Base-by-base conservation (phyloP, 2,888 invertebrate genomes). In the Eumacrocentrus americanus region DNA sequence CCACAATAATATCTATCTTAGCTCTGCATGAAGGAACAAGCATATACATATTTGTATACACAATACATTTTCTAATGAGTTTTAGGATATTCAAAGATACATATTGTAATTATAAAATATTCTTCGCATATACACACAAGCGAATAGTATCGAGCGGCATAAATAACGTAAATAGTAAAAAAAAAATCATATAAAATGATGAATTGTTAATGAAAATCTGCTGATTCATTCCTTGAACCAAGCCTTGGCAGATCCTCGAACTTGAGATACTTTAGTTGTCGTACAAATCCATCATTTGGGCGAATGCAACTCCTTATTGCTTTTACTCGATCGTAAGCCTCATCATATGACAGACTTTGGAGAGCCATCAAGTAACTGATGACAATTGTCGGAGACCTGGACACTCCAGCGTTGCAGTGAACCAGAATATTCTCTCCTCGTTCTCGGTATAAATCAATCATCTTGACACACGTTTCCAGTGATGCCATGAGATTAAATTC, bases 401-500 rank as follows among this genome's bases (percentile, higher is more conserved):
- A 96, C 0, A 95, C 89, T 0, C 96, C 96, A 0, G 95, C 95
- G 80, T 95, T 96, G 75, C 96, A 96, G 81, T 96, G 95, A 1
- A 96, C 87, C 65, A 94, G 83, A 52, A 94, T 83, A 74, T 86
- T 85, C 22, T 86, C 84, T 20, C 77, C 77, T 2, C 69, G 70
- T n/a, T 76, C 68, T 35, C 79, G 64, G n/a, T n/a, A n/a, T n/a
- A n/a, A n/a, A n/a, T 87, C 82, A 48, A 95, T 89, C 70, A 90
- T 90, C 1, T 82, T 76, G 59, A 89, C 82, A 70, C 89, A 86
- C 9, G 82, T 79, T 7, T 78, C 72, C 37, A 91, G 75, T 34
- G 86, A 74, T 5, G 79, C 71, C 35, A 72, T 73, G 54, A 91
- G 81, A 71, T 87, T 79, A 3, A 86, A 87, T 71, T 91, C 90